Evolutionary conservation across 2,797 vertebrate genomes (phyloP), one percentile per base, ranked within the genome.

Genomic region (Myotis myotis): DNA sequence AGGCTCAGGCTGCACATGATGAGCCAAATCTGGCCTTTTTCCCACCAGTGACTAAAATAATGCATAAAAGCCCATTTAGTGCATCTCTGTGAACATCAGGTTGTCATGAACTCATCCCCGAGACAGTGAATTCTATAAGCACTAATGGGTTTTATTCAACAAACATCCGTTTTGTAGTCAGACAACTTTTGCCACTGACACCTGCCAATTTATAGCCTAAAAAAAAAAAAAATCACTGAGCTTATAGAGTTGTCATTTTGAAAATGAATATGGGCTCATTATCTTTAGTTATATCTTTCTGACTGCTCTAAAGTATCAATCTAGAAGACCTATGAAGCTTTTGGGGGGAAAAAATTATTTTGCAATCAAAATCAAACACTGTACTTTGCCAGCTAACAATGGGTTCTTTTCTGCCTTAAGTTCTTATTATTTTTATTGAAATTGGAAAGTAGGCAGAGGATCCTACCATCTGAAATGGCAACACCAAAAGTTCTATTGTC

Each of bases 81-180:
- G 49, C 51, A 20, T 94, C 89, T 95, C 75, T 86, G 87, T 81
- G 93, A 97, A 78, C n/a, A 75, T 93, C 68, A 8, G 28, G 38
- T 70, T 96, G 83, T 87, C 88, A 87, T 16, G 41, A 95, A 92
- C 81, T 96, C 85, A 80, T 95, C 68, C 25, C 41, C 0, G 22
- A 89, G 88, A 94, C 75, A 87, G 88, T 96, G 92, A 95, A 74
- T 95, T 96, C 92, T 96, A 76, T 86, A 86, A 93, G 89, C 87
- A 75, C 91, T 96, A 94, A 96, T 95, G 86, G 83, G n/a, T 94
- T 96, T 97, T 93, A 97, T 93, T 93, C 86, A 96, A 96, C 88
- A 97, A 97, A 97, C 85, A 96, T 87, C 49, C 92, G 96, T 86
- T 96, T 94, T 38, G 28, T 68, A 92, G 90, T 76, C 88, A 96